Evolutionary conservation across 2,797 vertebrate genomes (phyloP), one percentile per base, ranked within the genome.

Genomic region (Dermochelys coriacea): DNA sequence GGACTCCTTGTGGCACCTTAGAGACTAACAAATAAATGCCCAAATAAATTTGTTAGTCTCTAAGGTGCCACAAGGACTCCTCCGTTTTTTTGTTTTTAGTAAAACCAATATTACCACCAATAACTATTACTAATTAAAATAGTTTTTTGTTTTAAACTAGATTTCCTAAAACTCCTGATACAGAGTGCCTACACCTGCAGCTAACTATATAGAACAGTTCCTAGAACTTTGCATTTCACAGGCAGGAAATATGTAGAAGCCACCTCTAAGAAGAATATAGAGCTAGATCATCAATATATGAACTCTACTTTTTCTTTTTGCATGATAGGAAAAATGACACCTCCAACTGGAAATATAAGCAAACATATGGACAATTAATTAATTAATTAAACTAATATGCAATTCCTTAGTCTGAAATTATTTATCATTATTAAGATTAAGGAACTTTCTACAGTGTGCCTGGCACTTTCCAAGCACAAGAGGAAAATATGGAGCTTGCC

Each of bases 261-360:
- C 50, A 77, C 29, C 8, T 7, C 51, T 41, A 12, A 5, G 2
- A 4, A n/a, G 23, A 57, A 5, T 59, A 27, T 50, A 0, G 0
- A 64, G 19, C 91, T 25, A 54, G 25, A 74, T 78, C 79, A 85
- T 16, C 54, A 64, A 51, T 10, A 4, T 27, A 52, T 18, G 85
- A 91, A 84, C 34, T 37, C 34, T 68, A 2, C 25, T n/a, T 71
- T 1, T 6, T 25, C 74, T 23, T 74, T 74, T 45, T 21, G 10
- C 5, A 3, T 77, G 25, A 27, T 49, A 77, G 11, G 8, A 82
- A 34, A 57, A 29, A 59, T 9, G 27, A 1, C 47, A 88, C 29
- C 51, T 75, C 3, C 57, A 91, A 19, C 87, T 88, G 54, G 83
- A 87, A 95, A 80, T 8, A 12, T 11, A 80, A 84, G 45, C 10